Conservation (phyloP, 2,888 invertebrate genomes). For the Dorcus parallelipipedus region DNA sequence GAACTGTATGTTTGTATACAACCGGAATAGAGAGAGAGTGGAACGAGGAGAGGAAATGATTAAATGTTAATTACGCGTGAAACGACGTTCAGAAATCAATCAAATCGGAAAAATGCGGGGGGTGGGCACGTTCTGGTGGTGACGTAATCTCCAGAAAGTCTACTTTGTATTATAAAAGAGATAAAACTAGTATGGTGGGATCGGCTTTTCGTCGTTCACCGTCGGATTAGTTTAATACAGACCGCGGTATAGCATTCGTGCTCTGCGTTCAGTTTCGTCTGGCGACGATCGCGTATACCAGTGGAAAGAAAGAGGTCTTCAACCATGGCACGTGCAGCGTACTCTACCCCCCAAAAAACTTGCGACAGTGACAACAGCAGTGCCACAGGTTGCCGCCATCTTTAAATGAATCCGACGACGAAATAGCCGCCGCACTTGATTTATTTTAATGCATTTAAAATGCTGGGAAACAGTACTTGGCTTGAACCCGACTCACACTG, state of each 20-base stretch:
- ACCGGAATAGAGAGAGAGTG: too few species aligned
- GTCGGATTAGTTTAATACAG: conserved; percentile 1
- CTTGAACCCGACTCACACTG: conserved; percentile 1
- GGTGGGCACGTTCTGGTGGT: conserved; percentile 1
- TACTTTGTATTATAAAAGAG: background rate
- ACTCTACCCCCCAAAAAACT: background rate
- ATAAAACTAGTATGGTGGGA: background rate
- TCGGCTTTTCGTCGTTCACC: background rate
- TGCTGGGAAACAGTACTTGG: conserved; percentile 13
- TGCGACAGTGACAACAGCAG: background rate
- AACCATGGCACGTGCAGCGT: background rate
- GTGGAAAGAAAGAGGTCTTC: background rate
- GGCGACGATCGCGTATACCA: background rate
- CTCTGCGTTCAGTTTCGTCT: background rate
- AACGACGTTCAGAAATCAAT: too few species aligned
- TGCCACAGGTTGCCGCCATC: background rate
- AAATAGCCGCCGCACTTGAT: background rate
- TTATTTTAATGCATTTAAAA: conserved; percentile 4
- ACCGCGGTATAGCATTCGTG: background rate
- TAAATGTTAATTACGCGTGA: too few species aligned
- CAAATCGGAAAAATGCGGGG: background rate
- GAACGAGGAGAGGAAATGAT: too few species aligned
- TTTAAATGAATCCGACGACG: background rate
- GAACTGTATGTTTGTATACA: too few species aligned
- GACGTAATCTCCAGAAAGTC: conserved; percentile 3